Conservation (phyloP, 2,113 vertebrate species). For the Gallinago jamesoni region DNA sequence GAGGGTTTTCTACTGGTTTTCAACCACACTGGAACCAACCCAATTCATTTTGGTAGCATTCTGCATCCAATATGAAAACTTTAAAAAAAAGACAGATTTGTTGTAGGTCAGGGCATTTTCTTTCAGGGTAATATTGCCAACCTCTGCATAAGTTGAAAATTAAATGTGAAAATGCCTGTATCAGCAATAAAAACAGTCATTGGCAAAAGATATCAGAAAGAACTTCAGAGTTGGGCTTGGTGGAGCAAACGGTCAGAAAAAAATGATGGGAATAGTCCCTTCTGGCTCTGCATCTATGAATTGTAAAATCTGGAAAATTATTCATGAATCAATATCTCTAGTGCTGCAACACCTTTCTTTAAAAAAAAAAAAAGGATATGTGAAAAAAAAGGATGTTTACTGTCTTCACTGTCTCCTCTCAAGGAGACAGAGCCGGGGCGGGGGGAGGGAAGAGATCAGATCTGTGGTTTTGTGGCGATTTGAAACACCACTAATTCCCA, state of each 20-base stretch:
- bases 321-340: not conserved
- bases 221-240: not conserved
- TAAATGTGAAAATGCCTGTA: not conserved
- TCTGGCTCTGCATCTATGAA: not conserved
- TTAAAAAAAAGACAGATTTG: slow-evolving; percentile 19
- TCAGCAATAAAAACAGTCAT: not conserved
- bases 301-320: not conserved
- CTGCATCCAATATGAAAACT: not conserved
- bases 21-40: not conserved
- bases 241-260: not conserved
- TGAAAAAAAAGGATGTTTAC: not conserved
- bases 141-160: slow-evolving; percentile 22
- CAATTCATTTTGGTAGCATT: not conserved
- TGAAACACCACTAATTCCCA: not conserved
- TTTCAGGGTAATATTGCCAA: slow-evolving; percentile 38
- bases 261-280: not conserved
- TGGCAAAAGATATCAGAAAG: not conserved
- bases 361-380: not conserved
- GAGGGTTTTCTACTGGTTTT: slow-evolving; percentile 5
- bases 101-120: not conserved
- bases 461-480: not conserved
- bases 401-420: not conserved
- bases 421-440: not conserved
- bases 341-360: not conserved
- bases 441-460: not conserved